A percentile compares a stretch with the other conserved stretches of the same genome.
These are phyloP conservation scores for Trachelus troglodyta DNA, from an alignment of 2,888 invertebrate genomes.

Conservation along the genomic window DNA sequence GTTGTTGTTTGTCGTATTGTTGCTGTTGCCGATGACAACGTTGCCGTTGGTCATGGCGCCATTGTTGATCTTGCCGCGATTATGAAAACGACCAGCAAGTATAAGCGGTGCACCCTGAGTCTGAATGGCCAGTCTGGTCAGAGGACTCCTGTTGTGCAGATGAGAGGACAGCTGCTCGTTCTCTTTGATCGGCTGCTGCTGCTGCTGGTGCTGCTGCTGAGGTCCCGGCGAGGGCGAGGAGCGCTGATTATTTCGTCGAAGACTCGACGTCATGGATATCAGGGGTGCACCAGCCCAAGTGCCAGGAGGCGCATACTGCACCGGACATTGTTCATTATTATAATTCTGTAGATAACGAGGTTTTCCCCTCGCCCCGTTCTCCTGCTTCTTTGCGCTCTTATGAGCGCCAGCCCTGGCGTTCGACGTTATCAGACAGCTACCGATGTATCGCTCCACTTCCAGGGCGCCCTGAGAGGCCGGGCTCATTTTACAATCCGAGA, in stretches of 20 bases:
- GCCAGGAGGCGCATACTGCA: slow-evolving; percentile 60
- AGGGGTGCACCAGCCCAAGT: slow-evolving; percentile 86
- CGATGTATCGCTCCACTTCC: slow-evolving; percentile 75
- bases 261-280: slow-evolving; percentile 79
- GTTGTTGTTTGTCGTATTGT: slow-evolving; percentile 53
- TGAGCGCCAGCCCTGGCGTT: slow-evolving; percentile 43
- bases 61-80: slow-evolving; percentile 65
- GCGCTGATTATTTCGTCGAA: slow-evolving; percentile 66
- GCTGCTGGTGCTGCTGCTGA: slow-evolving; percentile 34
- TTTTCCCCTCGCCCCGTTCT: slow-evolving; percentile 26
- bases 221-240: slow-evolving; percentile 47
- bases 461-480: slow-evolving; percentile 74
- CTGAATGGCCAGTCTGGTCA: slow-evolving; percentile 83
- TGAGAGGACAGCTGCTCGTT: slow-evolving; percentile 39
- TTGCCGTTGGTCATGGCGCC: slow-evolving; percentile 29
- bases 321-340: slow-evolving; percentile 44
- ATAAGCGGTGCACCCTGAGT: slow-evolving; percentile 89
- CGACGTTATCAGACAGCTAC: slow-evolving; percentile 72
- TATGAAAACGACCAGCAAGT: slow-evolving; percentile 74
- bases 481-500: slow-evolving; percentile 73
- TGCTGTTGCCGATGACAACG: slow-evolving; percentile 28
- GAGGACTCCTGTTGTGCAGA: slow-evolving; percentile 67
- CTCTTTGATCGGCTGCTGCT: slow-evolving; percentile 38
- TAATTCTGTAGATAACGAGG: slow-evolving; percentile 35
- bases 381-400: slow-evolving; percentile 19